Evolutionary conservation across 2,888 invertebrate genomes (phyloP).

Genomic region (Phortica okadai): DNA sequence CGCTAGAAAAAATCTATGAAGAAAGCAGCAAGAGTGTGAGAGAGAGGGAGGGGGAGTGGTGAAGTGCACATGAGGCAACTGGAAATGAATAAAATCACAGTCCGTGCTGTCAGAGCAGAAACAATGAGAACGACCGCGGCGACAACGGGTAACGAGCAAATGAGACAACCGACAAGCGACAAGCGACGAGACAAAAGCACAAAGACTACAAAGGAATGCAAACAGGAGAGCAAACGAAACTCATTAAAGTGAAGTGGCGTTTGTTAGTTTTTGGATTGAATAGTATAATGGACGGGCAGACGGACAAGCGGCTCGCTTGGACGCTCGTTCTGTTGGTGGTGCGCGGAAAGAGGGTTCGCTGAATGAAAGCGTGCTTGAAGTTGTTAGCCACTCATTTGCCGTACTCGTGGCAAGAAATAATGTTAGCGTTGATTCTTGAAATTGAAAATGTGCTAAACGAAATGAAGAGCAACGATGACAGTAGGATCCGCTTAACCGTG

Average conservation of each 20-base stretch:
- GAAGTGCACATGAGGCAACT: not conserved
- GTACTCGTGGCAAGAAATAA: too few relatives aligned
- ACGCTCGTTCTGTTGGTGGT: too few relatives aligned
- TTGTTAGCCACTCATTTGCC: too few relatives aligned
- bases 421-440: conserved; percentile 28
- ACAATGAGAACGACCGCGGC: conserved; percentile 5
- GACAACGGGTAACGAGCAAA: conserved; percentile 1
- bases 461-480: not conserved
- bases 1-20: not conserved
- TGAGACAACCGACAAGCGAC: not conserved
- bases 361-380: too few relatives aligned
- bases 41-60: not conserved
- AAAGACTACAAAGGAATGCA: conserved; percentile 23
- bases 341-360: not conserved
- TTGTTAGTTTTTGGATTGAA: conserved; percentile 32
- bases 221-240: conserved; percentile 29
- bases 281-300: conserved; percentile 12
- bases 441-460: conserved; percentile 23
- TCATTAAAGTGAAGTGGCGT: conserved; percentile 33
- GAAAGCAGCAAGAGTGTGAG: not conserved
- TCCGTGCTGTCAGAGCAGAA: not conserved
- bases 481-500: conserved; percentile 52
- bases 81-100: not conserved
- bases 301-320: not conserved
- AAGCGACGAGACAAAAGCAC: conserved; percentile 11